Percentiles rank a stretch among this genome's conserved stretches.
Evolutionary conservation across 2,888 invertebrate species (phyloP).

Genomic region (Syrista parreyssii): DNA sequence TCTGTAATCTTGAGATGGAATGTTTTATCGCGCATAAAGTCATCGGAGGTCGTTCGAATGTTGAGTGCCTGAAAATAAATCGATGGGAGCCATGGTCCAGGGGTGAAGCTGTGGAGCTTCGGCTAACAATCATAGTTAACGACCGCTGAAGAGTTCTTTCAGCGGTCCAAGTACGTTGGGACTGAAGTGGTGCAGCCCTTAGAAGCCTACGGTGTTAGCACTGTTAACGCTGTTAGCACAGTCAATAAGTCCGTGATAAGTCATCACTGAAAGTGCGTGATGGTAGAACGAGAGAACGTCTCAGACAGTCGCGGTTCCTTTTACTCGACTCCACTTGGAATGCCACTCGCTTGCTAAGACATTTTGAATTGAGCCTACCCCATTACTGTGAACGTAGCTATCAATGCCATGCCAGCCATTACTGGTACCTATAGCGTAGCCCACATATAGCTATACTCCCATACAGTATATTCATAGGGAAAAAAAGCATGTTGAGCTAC

Average conservation of each 20-base stretch:
- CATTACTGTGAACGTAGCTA: not conserved
- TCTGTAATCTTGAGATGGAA: not conserved
- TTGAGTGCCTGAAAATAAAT: constrained; percentile 11
- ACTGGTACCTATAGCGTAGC: not conserved
- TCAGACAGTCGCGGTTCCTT: not conserved
- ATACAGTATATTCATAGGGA: not conserved
- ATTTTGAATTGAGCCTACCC: not conserved
- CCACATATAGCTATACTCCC: not conserved
- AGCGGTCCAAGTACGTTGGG: constrained; percentile 26
- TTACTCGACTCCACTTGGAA: constrained; percentile 1
- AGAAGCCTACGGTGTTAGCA: constrained; percentile 16
- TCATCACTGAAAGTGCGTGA: constrained; percentile 6
- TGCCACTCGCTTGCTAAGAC: not conserved
- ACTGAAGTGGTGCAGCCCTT: constrained; percentile 24
- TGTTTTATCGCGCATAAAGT: constrained; percentile 37
- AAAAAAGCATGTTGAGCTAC: not conserved
- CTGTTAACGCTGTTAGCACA: constrained; percentile 6
- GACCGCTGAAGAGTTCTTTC: constrained; percentile 28
- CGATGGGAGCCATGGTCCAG: constrained; percentile 18
- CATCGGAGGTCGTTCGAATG: constrained; percentile 13
- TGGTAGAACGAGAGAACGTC: not conserved
- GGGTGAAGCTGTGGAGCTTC: constrained; percentile 18
- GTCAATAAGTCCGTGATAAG: constrained; percentile 12
- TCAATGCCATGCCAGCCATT: not conserved
- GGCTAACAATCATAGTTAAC: constrained; percentile 39